Base-by-base conservation (phyloP, 2,113 vertebrate genomes). In the Carassius gibelio region DNA sequence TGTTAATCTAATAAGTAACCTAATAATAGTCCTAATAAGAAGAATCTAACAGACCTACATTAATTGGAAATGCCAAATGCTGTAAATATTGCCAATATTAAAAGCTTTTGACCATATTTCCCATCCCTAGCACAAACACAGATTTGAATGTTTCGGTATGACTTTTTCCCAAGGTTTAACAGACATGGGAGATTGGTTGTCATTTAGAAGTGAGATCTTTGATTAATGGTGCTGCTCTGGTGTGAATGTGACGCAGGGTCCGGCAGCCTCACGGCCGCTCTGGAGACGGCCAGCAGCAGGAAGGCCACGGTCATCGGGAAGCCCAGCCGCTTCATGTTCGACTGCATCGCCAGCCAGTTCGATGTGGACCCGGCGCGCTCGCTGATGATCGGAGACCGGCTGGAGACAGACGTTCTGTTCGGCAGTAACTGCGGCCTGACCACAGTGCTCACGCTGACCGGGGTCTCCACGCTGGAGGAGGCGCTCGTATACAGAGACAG, bases 321-420 rank as follows among this genome's bases (percentile, higher is more conserved):
- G 84, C 96, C 96, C 0, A 95, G 95, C 91, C 94, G 94, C 0
- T 97, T 96, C 94, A 97, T 97, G 96, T 96, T 94, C 3, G 94
- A 96, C 74, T 97, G 96, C 91, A 96, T 97, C 81, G 90, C 93
- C 1, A 95, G 95, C 89, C 93, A 94, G 74, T 96, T 95, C 17
- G 92, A 89, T 0, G 86, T 97, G 11, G 95, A 97, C 91, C 96
- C 96, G 0, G 87, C 92, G 57, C 92, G 88, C 87, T 95, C 90
- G 2, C 93, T 96, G 68, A 97, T 97, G 96, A 94, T 97, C 81
- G 96, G 96, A 0, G 96, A 97, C 90, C 96, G 96, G 1, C 93
- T 97, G 93, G 96, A 97, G 91, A 97, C 96, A 38, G 96, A 97
- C 88, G 95, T 97, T 90, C 94, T 96, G 75, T 97, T 97, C 4